Percentiles rank a stretch among this genome's conserved stretches.
Evolutionary conservation across 2,797 vertebrate genomes (phyloP).

Genomic region (Sparidentex hasta): DNA sequence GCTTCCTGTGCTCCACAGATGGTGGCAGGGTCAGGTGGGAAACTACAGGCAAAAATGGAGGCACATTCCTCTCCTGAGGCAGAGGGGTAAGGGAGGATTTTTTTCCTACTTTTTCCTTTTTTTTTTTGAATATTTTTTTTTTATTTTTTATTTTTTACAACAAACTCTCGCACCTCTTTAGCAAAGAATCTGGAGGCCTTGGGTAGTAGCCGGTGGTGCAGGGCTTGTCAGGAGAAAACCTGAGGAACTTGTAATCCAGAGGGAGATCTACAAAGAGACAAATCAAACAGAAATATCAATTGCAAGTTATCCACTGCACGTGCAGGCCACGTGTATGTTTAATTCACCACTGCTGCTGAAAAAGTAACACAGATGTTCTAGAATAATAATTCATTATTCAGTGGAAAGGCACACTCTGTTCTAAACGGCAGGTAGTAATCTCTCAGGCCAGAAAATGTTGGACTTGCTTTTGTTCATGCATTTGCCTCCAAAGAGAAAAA

Average conservation of each 20-base stretch:
- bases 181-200: conserved; percentile 88
- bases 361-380: background rate
- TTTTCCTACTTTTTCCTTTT: conserved; percentile 4
- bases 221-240: conserved; percentile 91
- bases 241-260: conserved; percentile 94
- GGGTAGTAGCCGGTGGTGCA: conserved; percentile 94
- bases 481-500: conserved; percentile 9
- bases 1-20: conserved; percentile 66
- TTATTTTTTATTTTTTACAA: conserved; percentile 61
- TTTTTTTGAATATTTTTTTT: background rate
- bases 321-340: background rate
- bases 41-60: conserved; percentile 74
- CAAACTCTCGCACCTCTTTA: conserved; percentile 83
- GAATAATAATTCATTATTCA: background rate
- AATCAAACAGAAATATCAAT: conserved; percentile 33
- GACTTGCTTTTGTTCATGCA: conserved; percentile 3
- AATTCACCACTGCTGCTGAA: background rate
- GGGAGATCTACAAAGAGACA: conserved; percentile 88
- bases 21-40: conserved; percentile 57
- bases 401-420: conserved; percentile 17
- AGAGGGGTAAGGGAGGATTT: conserved; percentile 62
- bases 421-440: conserved; percentile 24
- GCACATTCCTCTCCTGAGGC: conserved; percentile 79
- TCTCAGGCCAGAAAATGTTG: conserved; percentile 13
- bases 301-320: background rate